phyloP scores from a whole-genome alignment of 2,797 vertebrate genomes.

The Setipinna tenuifilis region DNA sequence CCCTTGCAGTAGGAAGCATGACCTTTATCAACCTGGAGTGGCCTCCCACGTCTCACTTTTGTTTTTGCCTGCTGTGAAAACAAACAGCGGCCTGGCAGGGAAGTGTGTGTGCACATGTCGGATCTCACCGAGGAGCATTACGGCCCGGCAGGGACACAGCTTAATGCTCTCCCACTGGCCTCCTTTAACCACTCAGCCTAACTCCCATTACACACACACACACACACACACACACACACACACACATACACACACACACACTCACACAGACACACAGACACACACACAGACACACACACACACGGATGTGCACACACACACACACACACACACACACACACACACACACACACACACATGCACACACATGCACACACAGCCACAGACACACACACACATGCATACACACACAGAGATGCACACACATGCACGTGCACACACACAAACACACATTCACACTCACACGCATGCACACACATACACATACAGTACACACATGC shows the following conservation, averaged over 20 bases:
- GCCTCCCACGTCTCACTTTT: slow-evolving; percentile 72
- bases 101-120: slow-evolving; percentile 64
- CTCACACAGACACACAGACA: background rate
- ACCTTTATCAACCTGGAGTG: slow-evolving; percentile 77
- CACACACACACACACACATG: background rate
- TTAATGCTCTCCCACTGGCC: slow-evolving; percentile 46
- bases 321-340: background rate
- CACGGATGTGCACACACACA: background rate
- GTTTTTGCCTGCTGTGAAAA: slow-evolving; percentile 78
- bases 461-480: no score
- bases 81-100: slow-evolving; percentile 72
- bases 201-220: background rate
- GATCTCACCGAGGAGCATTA: slow-evolving; percentile 38
- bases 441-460: no score
- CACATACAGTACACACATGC: no score
- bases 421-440: no score
- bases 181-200: slow-evolving; percentile 36
- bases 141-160: slow-evolving; percentile 33
- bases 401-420: no score
- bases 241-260: background rate
- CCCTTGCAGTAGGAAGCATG: slow-evolving; percentile 72
- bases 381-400: slow-evolving; percentile 34
- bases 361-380: no score
- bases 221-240: background rate
- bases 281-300: background rate